These are phyloP conservation scores for Mythimna impura DNA, from an alignment of 2,888 invertebrate species.

Conservation along the genomic window DNA sequence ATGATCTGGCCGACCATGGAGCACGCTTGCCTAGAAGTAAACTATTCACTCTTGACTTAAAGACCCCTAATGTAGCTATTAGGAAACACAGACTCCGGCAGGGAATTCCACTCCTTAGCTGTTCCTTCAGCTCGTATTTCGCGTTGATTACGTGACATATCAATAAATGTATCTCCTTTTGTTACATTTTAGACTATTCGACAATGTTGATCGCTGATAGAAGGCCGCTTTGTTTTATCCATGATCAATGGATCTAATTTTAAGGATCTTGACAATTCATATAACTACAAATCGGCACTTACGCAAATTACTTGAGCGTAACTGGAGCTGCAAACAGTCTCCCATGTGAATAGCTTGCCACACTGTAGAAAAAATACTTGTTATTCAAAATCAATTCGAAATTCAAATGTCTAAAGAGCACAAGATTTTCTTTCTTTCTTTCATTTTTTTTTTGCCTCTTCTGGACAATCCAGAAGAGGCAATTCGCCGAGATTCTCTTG, in stretches of 20 bases:
- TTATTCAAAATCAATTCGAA: no score
- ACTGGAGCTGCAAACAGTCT: background rate
- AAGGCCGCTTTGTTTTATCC: background rate
- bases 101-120: no score
- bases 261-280: background rate
- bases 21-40: no score
- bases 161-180: background rate
- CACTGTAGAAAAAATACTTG: slow-evolving; percentile 4
- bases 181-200: background rate
- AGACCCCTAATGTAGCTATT: no score
- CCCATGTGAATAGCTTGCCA: slow-evolving; percentile 31
- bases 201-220: background rate
- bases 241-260: background rate
- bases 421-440: no score
- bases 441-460: no score
- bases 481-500: no score
- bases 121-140: background rate
- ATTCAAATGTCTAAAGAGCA: no score
- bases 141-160: background rate
- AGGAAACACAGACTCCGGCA: no score
- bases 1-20: no score
- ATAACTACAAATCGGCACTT: slow-evolving; percentile 1
- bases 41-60: no score
- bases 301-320: background rate
- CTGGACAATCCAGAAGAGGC: no score